Percentiles rank a stretch among this genome's conserved stretches.
Evolutionary conservation across 2,797 vertebrate species (phyloP).

Genomic region (Yasuhikotakia modesta): DNA sequence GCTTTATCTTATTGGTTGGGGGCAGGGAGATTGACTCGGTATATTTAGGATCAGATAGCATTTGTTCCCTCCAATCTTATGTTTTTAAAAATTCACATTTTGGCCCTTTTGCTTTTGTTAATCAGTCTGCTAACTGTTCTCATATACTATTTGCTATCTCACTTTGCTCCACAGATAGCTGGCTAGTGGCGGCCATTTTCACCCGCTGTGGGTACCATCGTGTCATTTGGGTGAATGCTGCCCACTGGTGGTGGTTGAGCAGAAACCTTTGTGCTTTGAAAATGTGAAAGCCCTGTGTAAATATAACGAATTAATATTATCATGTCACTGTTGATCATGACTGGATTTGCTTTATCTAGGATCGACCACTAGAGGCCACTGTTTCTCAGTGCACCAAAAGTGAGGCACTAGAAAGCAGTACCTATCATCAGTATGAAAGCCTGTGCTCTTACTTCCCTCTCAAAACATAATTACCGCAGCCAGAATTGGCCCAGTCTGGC

Average conservation of each 20-base stretch:
- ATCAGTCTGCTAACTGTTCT: too few relatives aligned
- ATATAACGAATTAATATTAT: neutral
- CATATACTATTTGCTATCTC: too few relatives aligned
- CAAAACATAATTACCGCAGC: constrained; percentile 50
- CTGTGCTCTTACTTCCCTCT: constrained; percentile 44
- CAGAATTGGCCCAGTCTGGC: constrained; percentile 19
- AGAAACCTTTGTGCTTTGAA: neutral
- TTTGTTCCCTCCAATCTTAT: too few relatives aligned
- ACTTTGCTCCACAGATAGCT: too few relatives aligned
- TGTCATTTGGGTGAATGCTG: neutral
- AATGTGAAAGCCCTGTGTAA: neutral
- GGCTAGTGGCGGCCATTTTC: too few relatives aligned
- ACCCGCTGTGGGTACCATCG: neutral
- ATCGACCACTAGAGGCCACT: constrained; percentile 48
- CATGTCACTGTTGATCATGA: constrained; percentile 35
- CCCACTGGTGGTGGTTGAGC: neutral
- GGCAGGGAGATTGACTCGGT: too few relatives aligned
- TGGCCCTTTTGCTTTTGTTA: too few relatives aligned
- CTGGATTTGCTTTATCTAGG: constrained; percentile 1
- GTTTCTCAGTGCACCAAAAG: constrained; percentile 25
- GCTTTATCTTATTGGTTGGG: neutral
- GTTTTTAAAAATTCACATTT: too few relatives aligned
- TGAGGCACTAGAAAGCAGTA: neutral
- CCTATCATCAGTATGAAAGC: constrained; percentile 24
- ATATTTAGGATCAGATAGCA: too few relatives aligned